Percentiles rank a stretch among this genome's conserved stretches.
phyloP scores from a whole-genome alignment of 30 jellyfish, hydroid and myxozoan genomes.

The Sanderia malayensis region DNA sequence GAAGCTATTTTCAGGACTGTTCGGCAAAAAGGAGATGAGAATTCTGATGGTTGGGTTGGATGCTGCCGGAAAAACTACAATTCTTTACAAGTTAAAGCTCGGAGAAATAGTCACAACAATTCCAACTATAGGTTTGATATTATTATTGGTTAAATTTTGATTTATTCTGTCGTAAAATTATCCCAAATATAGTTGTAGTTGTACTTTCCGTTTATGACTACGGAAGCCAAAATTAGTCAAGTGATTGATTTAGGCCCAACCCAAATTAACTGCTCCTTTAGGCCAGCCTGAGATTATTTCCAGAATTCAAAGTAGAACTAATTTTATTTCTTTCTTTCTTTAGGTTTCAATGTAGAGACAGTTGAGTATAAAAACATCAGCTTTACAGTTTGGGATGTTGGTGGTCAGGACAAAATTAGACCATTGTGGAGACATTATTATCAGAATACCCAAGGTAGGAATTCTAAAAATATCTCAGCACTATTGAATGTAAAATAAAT shows the following conservation, averaged over 20 bases:
- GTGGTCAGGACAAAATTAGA: conserved; percentile 84
- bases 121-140: conserved; percentile 89
- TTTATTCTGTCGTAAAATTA: too few relatives aligned
- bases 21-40: conserved; percentile 95
- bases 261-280: too few relatives aligned
- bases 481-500: too few relatives aligned
- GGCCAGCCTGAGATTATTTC: too few relatives aligned
- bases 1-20: conserved; percentile 46
- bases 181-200: too few relatives aligned
- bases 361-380: conserved; percentile 61
- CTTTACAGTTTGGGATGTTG: conserved; percentile 31
- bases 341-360: conserved; percentile 98
- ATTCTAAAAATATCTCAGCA: too few relatives aligned
- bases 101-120: conserved; percentile 97
- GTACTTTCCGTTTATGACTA: too few relatives aligned
- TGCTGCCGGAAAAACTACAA: conserved; percentile 99
- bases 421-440: conserved; percentile 90
- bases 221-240: too few relatives aligned
- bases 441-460: conserved; percentile 85
- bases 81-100: conserved; percentile 87
- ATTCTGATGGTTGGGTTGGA: conserved; percentile 98
- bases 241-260: too few relatives aligned
- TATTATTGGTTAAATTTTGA: too few relatives aligned
- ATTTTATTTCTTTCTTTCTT: too few relatives aligned
- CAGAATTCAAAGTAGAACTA: too few relatives aligned